Evolutionary conservation across 1,140 invertebrate genomes (phyloP), one percentile per base, ranked within the genome.

Genomic region (Dysdera silvatica): DNA sequence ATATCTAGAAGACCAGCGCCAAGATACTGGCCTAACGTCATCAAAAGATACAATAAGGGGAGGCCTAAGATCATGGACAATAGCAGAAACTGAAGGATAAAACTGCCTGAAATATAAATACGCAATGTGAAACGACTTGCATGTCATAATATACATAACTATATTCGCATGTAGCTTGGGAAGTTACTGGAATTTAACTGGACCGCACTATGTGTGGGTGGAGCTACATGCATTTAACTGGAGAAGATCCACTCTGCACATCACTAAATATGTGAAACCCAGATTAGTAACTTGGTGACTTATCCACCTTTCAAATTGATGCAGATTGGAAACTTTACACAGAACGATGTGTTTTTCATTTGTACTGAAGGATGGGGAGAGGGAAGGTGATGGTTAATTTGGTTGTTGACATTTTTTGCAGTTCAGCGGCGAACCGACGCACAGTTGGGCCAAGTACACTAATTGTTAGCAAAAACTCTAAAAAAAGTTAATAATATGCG

Each of bases 11-110:
- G 85, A 0, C 90, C 90, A 0, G 87, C 82, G n/a, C 84, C 83
- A 37, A 93, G 77, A 72, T 88, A 85, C 74, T 91, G 87, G 4
- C 91, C 91, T 37, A 93, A 77, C 64, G 87, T 87, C 73, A 91
- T 82, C 73, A 91, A 87, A 47, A 94, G 80, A 33, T 88, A 89
- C 57, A 92, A 82, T 45, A 94, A 74, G 8, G 91, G 91, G 69
- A 94, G 85, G 45, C 91, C 91, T 71, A 93, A 82, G 33, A 91
- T 71, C 33, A 91, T 71, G 0, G 90, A 89, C 61, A 94, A 79
- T 67, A 94, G 78, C 48, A 91, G 76, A 76, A 93, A 95, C 78
- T 95, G 90, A 69, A 93, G 76, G 67, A 94, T 84, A 75, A 94
- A 95, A 66, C 53, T 56, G 31, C 51, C 65, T 66, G 28, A 3